Percentiles rank a stretch among this genome's conserved stretches.
These are phyloP conservation scores for Pollachius pollachius DNA, from an alignment of 2,113 vertebrate species.

Conservation along the genomic window DNA sequence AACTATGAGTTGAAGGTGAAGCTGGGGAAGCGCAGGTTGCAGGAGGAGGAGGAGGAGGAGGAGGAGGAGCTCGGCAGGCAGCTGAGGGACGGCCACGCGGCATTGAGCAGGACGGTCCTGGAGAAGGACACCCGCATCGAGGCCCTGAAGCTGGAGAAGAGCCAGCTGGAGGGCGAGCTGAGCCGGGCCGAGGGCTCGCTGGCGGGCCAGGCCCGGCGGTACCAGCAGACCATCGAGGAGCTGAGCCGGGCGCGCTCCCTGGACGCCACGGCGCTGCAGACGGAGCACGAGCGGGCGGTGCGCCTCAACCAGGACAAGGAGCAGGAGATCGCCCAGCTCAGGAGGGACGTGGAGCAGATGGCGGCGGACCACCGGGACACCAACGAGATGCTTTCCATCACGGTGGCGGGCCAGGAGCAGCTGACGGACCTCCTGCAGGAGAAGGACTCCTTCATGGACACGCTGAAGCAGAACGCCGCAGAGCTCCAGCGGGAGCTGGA, in stretches of 20 bases:
- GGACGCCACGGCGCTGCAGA: conserved; percentile 78
- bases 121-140: conserved; percentile 83
- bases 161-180: conserved; percentile 79
- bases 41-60: conserved; percentile 43
- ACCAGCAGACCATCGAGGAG: conserved; percentile 82
- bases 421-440: conserved; percentile 86
- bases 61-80: conserved; percentile 64
- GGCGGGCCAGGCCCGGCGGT: conserved; percentile 76
- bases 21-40: conserved; percentile 78
- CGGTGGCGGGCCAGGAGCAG: conserved; percentile 86
- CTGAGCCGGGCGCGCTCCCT: conserved; percentile 71
- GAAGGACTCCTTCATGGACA: conserved; percentile 83
- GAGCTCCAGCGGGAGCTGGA: conserved; percentile 78
- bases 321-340: conserved; percentile 79
- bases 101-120: conserved; percentile 67
- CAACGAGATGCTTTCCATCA: conserved; percentile 84
- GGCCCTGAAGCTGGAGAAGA: conserved; percentile 83
- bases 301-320: conserved; percentile 87
- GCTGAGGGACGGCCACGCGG: conserved; percentile 71
- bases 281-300: conserved; percentile 78
- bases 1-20: conserved; percentile 76
- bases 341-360: conserved; percentile 78
- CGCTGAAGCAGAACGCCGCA: conserved; percentile 74
- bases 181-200: conserved; percentile 72
- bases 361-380: conserved; percentile 80